phyloP scores from a whole-genome alignment of 2,113 vertebrate genomes.

The Pangasianodon gigas region DNA sequence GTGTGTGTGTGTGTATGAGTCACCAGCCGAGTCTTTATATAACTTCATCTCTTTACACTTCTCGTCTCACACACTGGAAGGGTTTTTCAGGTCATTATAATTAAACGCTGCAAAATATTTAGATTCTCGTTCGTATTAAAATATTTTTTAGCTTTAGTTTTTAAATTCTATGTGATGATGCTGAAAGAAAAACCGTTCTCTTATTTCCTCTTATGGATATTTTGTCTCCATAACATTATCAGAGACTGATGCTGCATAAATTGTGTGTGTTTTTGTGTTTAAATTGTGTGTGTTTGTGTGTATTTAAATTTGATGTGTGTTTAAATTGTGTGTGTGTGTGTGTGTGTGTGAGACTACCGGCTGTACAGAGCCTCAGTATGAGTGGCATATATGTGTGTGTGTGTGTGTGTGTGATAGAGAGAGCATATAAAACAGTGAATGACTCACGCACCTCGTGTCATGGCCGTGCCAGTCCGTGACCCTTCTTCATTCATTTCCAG shows the following conservation, averaged over 20 bases:
- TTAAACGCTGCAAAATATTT: not conserved
- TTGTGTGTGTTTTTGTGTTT: not conserved
- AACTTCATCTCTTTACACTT: not conserved
- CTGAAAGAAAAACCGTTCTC: not conserved
- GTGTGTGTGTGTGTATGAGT: slow-evolving; percentile 19
- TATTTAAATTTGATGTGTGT: not conserved
- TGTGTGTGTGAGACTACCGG: not conserved
- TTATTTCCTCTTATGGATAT: not conserved
- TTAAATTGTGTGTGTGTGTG: slow-evolving; percentile 7
- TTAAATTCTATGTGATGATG: not conserved
- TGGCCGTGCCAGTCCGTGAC: slow-evolving; percentile 9
- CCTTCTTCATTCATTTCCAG: slow-evolving; percentile 14
- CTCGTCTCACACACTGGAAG: slow-evolving; percentile 3
- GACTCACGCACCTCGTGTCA: slow-evolving; percentile 19
- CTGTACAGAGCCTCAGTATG: too few relatives aligned
- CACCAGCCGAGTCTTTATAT: slow-evolving; percentile 16
- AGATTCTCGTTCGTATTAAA: not conserved
- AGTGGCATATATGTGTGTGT: not conserved
- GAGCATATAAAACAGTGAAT: slow-evolving; percentile 8
- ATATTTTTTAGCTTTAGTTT: not conserved
- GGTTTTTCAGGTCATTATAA: not conserved
- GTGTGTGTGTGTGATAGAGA: slow-evolving; percentile 2
- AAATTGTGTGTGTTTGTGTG: not conserved
- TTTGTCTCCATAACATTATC: not conserved
- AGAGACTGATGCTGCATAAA: not conserved